Base-by-base conservation (phyloP, 2,797 vertebrate genomes). In the Morus bassanus region DNA sequence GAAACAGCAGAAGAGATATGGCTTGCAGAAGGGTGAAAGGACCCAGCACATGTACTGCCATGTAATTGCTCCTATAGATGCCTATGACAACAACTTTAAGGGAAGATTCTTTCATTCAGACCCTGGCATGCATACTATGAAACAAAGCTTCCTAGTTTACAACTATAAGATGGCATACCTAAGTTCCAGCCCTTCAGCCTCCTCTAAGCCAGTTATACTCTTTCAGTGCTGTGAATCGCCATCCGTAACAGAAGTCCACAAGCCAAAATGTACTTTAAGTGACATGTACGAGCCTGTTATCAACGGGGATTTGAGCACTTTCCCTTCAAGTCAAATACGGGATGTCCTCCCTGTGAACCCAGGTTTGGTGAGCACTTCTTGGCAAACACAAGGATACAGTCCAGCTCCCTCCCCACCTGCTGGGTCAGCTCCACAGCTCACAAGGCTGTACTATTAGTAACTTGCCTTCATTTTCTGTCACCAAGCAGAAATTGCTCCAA, bases 111-210 rank as follows among this genome's bases (percentile, higher is more conserved):
- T 73, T 69, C 33, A 28, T 46, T 67, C 48, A 63, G 37, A 19
- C 23, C 11, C 43, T 68, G n/a, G n/a, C 28, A 73, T 4, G 33
- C 24, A 22, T 28, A 53, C 22, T 16, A 6, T 4, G 39, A 75
- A 85, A 51, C 46, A 93, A 67, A 72, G 21, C 54, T 87, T 74
- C 59, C 68, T 39, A 17, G 48, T 82, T 93, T 70, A 64, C 70
- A 68, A 1, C 35, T 48, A 3, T 41, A 76, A 73, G 39, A 51
- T 28, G 35, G 10, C 54, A 76, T 73, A 41, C 37, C 43, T 70
- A 28, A 91, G 82, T 88, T 73, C 48, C 45, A 89, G 4, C 41
- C 63, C 56, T 59, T 75, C n/a, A 64, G n/a, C 43, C 17, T 94
- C 57, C 50, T 59, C 59, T 89, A 81, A 86, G 51, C 39, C 80